Evolutionary conservation across 2,113 vertebrate genomes (phyloP).

Genomic region (Sturnus vulgaris): DNA sequence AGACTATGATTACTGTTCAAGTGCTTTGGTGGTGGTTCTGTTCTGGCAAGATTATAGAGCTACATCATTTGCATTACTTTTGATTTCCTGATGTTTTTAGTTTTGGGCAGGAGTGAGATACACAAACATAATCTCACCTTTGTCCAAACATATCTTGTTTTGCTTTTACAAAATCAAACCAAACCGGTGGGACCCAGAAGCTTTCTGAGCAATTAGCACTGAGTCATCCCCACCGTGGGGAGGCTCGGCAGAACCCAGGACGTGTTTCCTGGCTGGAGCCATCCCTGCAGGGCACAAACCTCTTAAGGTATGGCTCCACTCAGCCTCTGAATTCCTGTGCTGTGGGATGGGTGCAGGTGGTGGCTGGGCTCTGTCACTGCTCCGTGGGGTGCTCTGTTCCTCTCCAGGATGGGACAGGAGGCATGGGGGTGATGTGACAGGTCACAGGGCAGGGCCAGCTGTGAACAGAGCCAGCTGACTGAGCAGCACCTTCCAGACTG

Average conservation of each 20-base stretch:
- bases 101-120: slow-evolving; percentile 1
- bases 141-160: neutral
- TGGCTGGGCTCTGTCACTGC: neutral
- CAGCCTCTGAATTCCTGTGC: neutral
- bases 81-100: neutral
- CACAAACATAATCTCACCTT: neutral
- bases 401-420: neutral
- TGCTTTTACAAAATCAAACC: neutral
- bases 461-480: neutral
- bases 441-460: neutral
- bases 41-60: neutral
- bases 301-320: neutral
- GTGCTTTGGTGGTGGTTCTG: neutral
- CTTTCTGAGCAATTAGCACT: neutral
- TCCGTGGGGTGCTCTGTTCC: neutral
- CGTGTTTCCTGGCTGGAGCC: neutral
- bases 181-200: neutral
- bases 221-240: neutral
- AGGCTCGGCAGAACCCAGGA: neutral
- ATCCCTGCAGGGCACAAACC: neutral
- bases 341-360: too few species aligned
- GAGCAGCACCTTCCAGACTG: neutral
- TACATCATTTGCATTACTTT: neutral
- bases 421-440: neutral
- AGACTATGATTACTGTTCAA: neutral